Evolutionary conservation across 2,797 vertebrate genomes (phyloP), one percentile per base, ranked within the genome.

Genomic region (Sebastes vulpes): DNA sequence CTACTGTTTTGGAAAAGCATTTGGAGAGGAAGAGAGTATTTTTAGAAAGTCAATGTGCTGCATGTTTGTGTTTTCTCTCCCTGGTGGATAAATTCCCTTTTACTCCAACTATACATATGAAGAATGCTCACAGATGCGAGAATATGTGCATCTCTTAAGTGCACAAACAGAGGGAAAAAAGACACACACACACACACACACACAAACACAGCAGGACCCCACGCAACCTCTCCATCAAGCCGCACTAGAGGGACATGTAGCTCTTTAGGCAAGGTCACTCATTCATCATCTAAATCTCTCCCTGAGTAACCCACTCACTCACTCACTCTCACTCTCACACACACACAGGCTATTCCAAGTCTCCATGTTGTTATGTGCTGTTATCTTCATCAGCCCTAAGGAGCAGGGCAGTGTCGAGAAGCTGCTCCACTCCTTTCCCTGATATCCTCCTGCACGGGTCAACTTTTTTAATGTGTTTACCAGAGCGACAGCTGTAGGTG

Each of bases 211-310:
- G 77, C 76, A 78, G 72, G 79, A 86, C 70, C 25, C 75, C 63
- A 29, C 3, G 32, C 76, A 88, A 85, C 86, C 84, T 86, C 81
- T 88, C 86, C 75, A 87, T 93, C 78, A 90, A 85, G 69, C 72
- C 9, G 23, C 64, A 88, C 86, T 72, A 72, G 42, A 84, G 89
- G 79, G 91, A 86, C 91, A 79, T 81, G 65, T 73, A 90, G 77
- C 87, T 90, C 90, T 91, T 93, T 85, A 84, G 89, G 84, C 94
- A 92, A 92, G 93, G 92, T 94, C 92, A 92, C 69, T 90, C 92
- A 90, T 94, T 91, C 85, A 92, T 94, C 92, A 93, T 91, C 81
- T 74, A 83, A 90, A 88, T 90, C 87, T 92, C 81, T 86, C 71
- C 67, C 66, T 21, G 60, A 89, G 82, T 89, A 71, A 74, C 65